These are phyloP conservation scores for Chlorodrepanis virens DNA, from an alignment of 2,113 vertebrate genomes.

Conservation along the genomic window DNA sequence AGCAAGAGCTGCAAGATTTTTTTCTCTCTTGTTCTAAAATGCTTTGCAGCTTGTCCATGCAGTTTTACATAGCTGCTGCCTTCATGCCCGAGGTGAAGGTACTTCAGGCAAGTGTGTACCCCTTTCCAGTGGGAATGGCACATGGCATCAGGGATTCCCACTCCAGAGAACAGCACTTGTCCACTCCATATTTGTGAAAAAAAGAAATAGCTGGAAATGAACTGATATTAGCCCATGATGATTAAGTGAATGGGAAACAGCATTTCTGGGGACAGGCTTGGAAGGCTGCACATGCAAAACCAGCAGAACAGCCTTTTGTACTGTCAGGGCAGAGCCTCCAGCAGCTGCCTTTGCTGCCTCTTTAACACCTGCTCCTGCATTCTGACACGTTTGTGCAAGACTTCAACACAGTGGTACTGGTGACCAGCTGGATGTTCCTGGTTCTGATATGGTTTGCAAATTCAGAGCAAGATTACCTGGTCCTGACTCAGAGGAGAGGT, in stretches of 20 bases:
- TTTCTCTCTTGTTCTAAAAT: neutral
- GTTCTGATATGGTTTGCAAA: fast-evolving
- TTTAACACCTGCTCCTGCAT: neutral
- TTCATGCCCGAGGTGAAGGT: neutral
- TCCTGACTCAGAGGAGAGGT: slow-evolving; percentile 44
- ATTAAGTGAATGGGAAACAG: neutral
- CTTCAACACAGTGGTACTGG: neutral
- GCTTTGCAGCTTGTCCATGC: neutral
- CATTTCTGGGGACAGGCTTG: neutral
- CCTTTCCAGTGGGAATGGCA: neutral
- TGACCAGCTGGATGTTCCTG: neutral
- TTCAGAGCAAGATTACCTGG: slow-evolving; percentile 32
- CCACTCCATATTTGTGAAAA: neutral
- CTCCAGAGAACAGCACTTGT: neutral
- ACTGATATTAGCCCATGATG: neutral
- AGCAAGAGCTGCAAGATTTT: fast-evolving
- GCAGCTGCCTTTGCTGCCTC: neutral
- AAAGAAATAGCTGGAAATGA: neutral
- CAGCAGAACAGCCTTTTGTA: neutral
- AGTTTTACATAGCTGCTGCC: neutral
- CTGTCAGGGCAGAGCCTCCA: neutral
- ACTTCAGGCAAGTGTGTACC: fast-evolving
- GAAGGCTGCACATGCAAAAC: neutral
- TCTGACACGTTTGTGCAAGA: too few relatives aligned
- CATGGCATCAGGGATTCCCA: fast-evolving